phyloP scores from a whole-genome alignment of 2,888 invertebrate genomes.

The Pheosia tremula region DNA sequence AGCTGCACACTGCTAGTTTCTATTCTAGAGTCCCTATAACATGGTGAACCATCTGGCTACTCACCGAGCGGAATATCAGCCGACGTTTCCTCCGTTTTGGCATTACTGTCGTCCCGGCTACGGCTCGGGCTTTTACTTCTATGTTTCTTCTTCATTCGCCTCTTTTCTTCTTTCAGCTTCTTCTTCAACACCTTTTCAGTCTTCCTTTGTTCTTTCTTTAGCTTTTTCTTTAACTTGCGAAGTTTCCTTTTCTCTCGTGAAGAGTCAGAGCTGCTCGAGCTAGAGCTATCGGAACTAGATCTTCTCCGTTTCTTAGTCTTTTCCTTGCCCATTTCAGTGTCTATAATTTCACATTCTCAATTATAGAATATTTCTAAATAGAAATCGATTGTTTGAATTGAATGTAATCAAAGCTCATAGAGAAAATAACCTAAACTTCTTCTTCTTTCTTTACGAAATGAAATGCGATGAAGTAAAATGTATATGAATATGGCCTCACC shows the following conservation, averaged over 20 bases:
- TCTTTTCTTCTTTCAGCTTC: constrained; percentile 78
- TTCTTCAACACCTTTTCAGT: constrained; percentile 80
- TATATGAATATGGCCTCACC: too few relatives aligned
- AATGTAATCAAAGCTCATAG: too few relatives aligned
- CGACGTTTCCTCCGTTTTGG: constrained; percentile 48
- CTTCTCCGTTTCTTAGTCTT: constrained; percentile 70
- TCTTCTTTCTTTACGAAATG: too few relatives aligned
- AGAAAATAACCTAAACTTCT: too few relatives aligned
- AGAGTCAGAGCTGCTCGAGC: constrained; percentile 74
- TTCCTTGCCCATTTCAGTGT: constrained; percentile 64
- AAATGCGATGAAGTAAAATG: too few relatives aligned
- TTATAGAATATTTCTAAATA: background rate
- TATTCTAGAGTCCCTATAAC: background rate
- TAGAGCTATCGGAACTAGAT: constrained; percentile 58
- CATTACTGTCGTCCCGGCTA: constrained; percentile 45
- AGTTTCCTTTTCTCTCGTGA: constrained; percentile 79
- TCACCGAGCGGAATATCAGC: constrained; percentile 77
- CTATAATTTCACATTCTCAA: constrained; percentile 17
- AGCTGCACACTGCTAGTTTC: too few relatives aligned
- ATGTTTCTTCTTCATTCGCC: constrained; percentile 64
- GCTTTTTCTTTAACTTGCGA: constrained; percentile 82
- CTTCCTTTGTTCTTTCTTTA: constrained; percentile 81
- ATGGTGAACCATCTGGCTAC: background rate
- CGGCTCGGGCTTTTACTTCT: constrained; percentile 52
- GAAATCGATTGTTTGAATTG: too few relatives aligned